A percentile compares a stretch with the other conserved stretches of the same genome.
Conservation (phyloP, 2,113 vertebrate genomes). For the Oncorhynchus kisutch region DNA sequence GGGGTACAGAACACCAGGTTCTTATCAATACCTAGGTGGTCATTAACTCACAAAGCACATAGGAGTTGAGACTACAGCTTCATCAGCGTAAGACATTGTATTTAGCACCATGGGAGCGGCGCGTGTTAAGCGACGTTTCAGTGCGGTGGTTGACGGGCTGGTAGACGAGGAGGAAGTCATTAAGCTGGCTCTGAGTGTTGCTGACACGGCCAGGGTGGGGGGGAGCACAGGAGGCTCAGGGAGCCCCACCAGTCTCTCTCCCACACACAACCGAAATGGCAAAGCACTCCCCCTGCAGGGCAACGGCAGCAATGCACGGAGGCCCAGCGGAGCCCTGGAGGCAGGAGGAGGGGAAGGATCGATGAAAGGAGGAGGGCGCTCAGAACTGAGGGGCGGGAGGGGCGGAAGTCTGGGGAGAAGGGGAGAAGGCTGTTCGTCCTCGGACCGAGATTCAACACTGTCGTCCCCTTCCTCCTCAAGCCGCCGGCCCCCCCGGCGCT, state of each 20-base stretch:
- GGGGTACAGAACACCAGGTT: not conserved
- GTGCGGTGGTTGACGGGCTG: slow-evolving; percentile 75
- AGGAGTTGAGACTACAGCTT: not conserved
- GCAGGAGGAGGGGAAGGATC: slow-evolving; percentile 30
- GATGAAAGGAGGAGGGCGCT: slow-evolving; percentile 53
- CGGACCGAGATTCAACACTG: slow-evolving; percentile 46
- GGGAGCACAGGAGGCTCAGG: slow-evolving; percentile 51
- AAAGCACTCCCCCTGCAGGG: slow-evolving; percentile 60
- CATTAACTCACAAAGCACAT: not conserved
- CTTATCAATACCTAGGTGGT: slow-evolving; percentile 7
- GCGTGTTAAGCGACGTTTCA: slow-evolving; percentile 78
- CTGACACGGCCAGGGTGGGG: slow-evolving; percentile 57
- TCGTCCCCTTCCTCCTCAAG: slow-evolving; percentile 54
- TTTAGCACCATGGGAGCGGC: slow-evolving; percentile 69
- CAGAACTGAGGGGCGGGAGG: slow-evolving; percentile 44
- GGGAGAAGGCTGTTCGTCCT: slow-evolving; percentile 45
- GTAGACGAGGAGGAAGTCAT: slow-evolving; percentile 79
- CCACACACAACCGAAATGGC: slow-evolving; percentile 66
- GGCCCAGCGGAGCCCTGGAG: slow-evolving; percentile 46
- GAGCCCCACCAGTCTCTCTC: slow-evolving; percentile 53
- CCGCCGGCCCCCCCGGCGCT: slow-evolving; percentile 35
- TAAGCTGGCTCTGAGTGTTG: slow-evolving; percentile 74
- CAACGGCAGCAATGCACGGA: slow-evolving; percentile 58
- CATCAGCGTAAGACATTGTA: slow-evolving; percentile 22
- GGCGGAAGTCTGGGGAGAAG: slow-evolving; percentile 54